Conservation (phyloP, 2,888 invertebrate genomes). For the Dicycla oo region DNA sequence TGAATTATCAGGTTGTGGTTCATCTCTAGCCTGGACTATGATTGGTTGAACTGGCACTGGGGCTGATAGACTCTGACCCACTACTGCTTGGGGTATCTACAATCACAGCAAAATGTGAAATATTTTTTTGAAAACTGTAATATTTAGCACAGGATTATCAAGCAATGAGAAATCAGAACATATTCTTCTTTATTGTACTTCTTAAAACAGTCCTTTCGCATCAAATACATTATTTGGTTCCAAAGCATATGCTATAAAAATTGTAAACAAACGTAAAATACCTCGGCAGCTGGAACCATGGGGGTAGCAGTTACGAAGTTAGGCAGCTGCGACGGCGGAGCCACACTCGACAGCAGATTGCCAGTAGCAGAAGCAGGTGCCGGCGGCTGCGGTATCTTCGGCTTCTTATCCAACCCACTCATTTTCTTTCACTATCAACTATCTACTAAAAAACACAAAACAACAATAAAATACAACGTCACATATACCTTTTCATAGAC, state of each 20-base stretch:
- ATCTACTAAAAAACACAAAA: constrained; percentile 34
- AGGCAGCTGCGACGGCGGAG: constrained; percentile 92
- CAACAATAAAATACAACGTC: background rate
- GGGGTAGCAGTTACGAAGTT: constrained; percentile 90
- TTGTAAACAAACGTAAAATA: constrained; percentile 43
- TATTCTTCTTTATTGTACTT: background rate
- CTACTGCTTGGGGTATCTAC: constrained; percentile 39
- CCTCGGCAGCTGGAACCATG: constrained; percentile 60
- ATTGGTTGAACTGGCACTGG: constrained; percentile 74
- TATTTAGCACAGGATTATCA: background rate
- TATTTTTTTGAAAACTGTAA: background rate
- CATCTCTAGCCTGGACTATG: constrained; percentile 70
- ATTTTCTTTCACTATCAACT: constrained; percentile 67
- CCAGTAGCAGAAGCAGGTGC: constrained; percentile 85
- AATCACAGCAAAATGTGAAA: constrained; percentile 6
- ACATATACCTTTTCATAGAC: constrained; percentile 1
- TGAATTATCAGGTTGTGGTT: constrained; percentile 66
- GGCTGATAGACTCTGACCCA: constrained; percentile 25
- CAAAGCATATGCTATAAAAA: constrained; percentile 17
- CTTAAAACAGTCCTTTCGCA: background rate
- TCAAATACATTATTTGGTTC: background rate
- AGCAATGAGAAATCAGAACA: background rate
- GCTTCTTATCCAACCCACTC: constrained; percentile 77
- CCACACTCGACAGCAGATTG: constrained; percentile 92
- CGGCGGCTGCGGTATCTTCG: constrained; percentile 84